Evolutionary conservation across 2,888 invertebrate genomes (phyloP), one percentile per base, ranked within the genome.

Genomic region (Aelia acuminata): DNA sequence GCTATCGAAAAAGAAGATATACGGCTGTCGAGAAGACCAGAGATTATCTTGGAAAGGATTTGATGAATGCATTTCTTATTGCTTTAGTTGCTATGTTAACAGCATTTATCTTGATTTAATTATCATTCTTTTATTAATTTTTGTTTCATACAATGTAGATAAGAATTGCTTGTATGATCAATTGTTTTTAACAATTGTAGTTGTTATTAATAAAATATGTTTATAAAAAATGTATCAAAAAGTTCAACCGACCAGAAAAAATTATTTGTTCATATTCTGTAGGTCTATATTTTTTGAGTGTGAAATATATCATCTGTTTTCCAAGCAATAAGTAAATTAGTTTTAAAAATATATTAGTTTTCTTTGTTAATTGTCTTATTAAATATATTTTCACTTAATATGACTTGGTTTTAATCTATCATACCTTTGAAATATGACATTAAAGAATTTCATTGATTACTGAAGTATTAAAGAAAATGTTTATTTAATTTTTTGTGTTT

Each of bases 291-390:
- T 80, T 75, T 70, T 70, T 70, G 63, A n/a, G 63, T 70, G 35
- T 70, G 63, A 70, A 70, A 35, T 70, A 35, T 70, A 70, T 70
- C 63, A 70, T 70, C 31, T 35, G 63, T 70, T 70, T 70, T 70
- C 35, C 63, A 70, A 70, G 63, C 63, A 70, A 70, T 70, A 70
- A 70, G 35, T 70, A 70, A 70, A 70, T 70, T 70, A 70, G 63
- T 70, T 70, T 35, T 70, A 70, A 70, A 63, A 70, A 35, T 70
- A 70, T 18, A 70, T 35, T 70, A 35, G 20, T 70, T 70, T 35
- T 20, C 35, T 70, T 70, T 13, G 31, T 63, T 70, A 5, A 35
- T 35, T 70, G 31, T 70, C 18, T 70, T 70, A 35, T 70, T 70
- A 70, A 57, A 57, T 57, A 26, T 26, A 57, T 57, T 57, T 57